phyloP scores from a whole-genome alignment of 2,113 vertebrate genomes.

The Macrotis lagotis region DNA sequence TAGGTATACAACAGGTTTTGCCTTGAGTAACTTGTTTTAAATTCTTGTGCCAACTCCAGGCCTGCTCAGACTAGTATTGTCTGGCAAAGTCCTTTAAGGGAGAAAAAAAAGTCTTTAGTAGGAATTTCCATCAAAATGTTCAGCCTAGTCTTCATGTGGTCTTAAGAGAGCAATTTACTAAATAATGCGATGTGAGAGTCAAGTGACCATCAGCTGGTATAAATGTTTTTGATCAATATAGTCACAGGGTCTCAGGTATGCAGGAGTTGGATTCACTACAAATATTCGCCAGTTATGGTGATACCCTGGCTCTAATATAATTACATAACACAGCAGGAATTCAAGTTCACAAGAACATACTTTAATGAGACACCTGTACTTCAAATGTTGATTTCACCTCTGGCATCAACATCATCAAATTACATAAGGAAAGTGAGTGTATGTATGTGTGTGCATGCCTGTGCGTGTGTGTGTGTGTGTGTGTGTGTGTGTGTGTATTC shows the following conservation, averaged over 20 bases:
- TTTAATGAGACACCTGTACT: constrained; percentile 83
- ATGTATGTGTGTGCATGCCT: background rate
- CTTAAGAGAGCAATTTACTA: constrained; percentile 84
- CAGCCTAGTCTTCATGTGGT: constrained; percentile 76
- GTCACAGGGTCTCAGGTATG: constrained; percentile 93
- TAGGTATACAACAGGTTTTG: constrained; percentile 76
- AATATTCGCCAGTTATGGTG: constrained; percentile 70
- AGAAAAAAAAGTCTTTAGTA: constrained; percentile 73
- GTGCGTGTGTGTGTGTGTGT: background rate
- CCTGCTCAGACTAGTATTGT: constrained; percentile 84
- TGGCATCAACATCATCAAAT: constrained; percentile 54
- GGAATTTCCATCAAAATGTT: constrained; percentile 78
- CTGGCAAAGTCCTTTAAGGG: constrained; percentile 77
- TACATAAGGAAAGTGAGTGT: background rate
- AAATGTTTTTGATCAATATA: constrained; percentile 87
- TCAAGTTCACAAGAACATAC: constrained; percentile 70
- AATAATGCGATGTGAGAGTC: constrained; percentile 89
- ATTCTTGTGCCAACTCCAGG: constrained; percentile 76
- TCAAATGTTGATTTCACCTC: constrained; percentile 74
- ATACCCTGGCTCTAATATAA: constrained; percentile 61
- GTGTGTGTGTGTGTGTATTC: background rate
- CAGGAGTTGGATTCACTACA: constrained; percentile 78
- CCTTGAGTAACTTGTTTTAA: constrained; percentile 81
- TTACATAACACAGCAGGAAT: constrained; percentile 79
- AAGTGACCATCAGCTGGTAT: constrained; percentile 94